Evolutionary conservation across 2,113 vertebrate genomes (phyloP).

Genomic region (Vulpes lagopus): DNA sequence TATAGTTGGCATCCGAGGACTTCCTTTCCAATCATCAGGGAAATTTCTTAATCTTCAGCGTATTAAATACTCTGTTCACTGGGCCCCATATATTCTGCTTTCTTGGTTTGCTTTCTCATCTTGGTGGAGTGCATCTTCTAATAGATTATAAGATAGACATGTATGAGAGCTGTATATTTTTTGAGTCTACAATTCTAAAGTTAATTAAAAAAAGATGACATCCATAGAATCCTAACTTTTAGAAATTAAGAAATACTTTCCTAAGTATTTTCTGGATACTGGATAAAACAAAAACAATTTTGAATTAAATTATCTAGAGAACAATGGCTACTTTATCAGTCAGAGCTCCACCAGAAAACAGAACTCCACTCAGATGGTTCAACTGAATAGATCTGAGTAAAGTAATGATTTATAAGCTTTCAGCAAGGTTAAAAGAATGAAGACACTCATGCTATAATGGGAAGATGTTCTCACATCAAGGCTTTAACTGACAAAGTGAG

Average conservation of each 20-base stretch:
- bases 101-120: neutral
- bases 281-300: neutral
- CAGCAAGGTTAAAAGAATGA: neutral
- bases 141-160: neutral
- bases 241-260: neutral
- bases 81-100: neutral
- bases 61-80: neutral
- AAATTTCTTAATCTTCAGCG: neutral
- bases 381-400: neutral
- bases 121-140: neutral
- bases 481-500: neutral
- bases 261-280: neutral
- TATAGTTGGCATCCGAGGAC: fast-evolving
- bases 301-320: neutral
- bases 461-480: neutral
- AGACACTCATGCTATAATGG: neutral
- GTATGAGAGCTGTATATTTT: neutral
- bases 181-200: neutral
- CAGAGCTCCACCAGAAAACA: neutral
- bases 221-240: neutral
- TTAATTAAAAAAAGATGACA: neutral
- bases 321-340: neutral
- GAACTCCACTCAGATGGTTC: neutral
- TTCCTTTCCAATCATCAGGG: neutral
- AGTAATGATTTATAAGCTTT: neutral